Evolutionary conservation across 2,888 invertebrate genomes (phyloP).

Genomic region (Ctenicera cuprea): DNA sequence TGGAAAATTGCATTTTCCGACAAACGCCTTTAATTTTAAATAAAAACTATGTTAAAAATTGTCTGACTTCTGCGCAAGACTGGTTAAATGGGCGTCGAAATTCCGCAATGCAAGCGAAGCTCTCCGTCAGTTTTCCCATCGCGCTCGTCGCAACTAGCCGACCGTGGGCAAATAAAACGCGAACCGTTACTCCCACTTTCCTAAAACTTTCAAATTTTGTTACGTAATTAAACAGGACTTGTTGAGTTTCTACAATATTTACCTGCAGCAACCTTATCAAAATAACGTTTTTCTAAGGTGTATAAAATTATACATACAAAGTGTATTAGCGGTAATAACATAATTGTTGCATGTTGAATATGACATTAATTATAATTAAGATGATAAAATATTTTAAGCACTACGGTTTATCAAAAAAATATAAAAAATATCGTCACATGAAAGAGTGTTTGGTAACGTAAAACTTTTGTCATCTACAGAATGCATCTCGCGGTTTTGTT

Average conservation of each 20-base stretch:
- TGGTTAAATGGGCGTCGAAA: conserved; percentile 65
- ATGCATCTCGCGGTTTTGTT: conserved; percentile 68
- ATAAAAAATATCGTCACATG: conserved; percentile 2
- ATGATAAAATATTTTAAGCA: conserved; percentile 14
- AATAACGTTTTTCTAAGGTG: not conserved
- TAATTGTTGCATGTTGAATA: not conserved
- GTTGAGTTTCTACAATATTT: conserved; percentile 3
- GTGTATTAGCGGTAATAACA: not conserved
- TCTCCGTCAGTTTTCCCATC: conserved; percentile 60
- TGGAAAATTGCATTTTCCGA: not conserved
- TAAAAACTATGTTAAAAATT: conserved; percentile 17
- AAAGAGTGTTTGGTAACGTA: conserved; percentile 16
- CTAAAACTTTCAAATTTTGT: conserved; percentile 38
- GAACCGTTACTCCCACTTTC: conserved; percentile 56
- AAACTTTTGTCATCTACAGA: conserved; percentile 35
- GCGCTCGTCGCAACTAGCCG: conserved; percentile 56
- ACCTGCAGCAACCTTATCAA: not conserved
- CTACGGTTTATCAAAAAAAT: not conserved
- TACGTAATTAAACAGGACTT: conserved; percentile 28
- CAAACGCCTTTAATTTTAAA: not conserved
- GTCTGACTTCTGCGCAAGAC: conserved; percentile 59
- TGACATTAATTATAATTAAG: conserved; percentile 9
- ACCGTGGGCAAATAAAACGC: conserved; percentile 40
- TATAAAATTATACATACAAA: not conserved
- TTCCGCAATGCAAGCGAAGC: conserved; percentile 66